Conservation (phyloP, 2,797 vertebrate genomes). For the Orestias chungarensis region DNA sequence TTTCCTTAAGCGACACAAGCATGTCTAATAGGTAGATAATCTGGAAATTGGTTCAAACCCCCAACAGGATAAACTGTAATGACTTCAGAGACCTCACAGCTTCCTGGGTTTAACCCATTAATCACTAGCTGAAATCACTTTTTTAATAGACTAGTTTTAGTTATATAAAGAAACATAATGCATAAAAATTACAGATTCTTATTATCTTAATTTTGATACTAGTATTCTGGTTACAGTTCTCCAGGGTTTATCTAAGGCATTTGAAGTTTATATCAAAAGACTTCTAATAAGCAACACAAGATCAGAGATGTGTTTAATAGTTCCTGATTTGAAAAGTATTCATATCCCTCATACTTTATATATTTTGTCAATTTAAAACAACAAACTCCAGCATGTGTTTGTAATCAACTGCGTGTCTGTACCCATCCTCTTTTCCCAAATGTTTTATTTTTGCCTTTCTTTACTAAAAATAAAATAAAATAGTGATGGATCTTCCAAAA, state of each 20-base stretch:
- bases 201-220: not conserved
- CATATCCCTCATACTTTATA: not conserved
- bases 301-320: not conserved
- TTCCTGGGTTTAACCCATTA: too few species aligned
- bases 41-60: not conserved
- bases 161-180: not conserved
- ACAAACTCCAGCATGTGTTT: not conserved
- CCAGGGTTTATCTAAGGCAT: not conserved
- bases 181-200: not conserved
- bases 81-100: not conserved
- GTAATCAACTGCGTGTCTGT: not conserved
- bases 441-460: not conserved
- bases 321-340: not conserved
- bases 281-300: not conserved
- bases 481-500: not conserved
- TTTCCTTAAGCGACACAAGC: not conserved
- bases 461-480: not conserved
- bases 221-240: not conserved
- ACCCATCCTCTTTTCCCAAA: not conserved
- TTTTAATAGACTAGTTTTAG: not conserved
- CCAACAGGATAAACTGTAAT: conserved; percentile 4
- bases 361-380: not conserved
- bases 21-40: not conserved
- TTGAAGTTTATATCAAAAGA: not conserved
- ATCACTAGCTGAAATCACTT: not conserved